phyloP scores from a whole-genome alignment of 2,888 invertebrate genomes.

The Lumbricus terrestris region DNA sequence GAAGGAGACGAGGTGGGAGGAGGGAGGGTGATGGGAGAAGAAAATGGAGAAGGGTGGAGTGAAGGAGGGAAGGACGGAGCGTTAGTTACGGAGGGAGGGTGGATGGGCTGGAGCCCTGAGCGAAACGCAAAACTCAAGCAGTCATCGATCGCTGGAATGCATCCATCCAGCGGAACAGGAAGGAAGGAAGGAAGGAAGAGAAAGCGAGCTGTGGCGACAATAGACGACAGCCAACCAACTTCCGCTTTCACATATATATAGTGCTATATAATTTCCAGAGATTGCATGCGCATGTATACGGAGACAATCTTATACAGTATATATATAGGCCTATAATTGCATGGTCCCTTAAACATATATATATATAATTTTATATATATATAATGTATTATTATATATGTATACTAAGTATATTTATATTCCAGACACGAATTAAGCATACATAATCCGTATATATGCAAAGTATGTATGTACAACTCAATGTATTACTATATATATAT shows the following conservation, averaged over 20 bases:
- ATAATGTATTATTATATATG: no score
- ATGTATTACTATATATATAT: no score
- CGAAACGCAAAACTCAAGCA: neutral
- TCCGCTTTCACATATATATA: neutral
- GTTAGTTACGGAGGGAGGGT: no score
- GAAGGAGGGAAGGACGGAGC: no score
- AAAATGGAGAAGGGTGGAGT: neutral
- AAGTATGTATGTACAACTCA: no score
- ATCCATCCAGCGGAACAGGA: neutral
- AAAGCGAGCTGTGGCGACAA: neutral
- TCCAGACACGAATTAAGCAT: no score
- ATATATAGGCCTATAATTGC: no score
- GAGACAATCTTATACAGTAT: no score
- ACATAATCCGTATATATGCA: neutral
- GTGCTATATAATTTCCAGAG: neutral
- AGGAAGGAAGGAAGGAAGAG: neutral
- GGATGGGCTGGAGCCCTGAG: neutral
- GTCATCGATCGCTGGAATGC: neutral
- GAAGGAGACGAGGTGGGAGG: neutral
- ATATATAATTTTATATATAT: no score
- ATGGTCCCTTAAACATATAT: no score
- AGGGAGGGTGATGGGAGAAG: neutral
- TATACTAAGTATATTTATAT: no score
- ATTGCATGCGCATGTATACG: no score
- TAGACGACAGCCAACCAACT: neutral